Evolutionary conservation across 2,797 vertebrate species (phyloP).

Genomic region (Knipowitschia caucasica): DNA sequence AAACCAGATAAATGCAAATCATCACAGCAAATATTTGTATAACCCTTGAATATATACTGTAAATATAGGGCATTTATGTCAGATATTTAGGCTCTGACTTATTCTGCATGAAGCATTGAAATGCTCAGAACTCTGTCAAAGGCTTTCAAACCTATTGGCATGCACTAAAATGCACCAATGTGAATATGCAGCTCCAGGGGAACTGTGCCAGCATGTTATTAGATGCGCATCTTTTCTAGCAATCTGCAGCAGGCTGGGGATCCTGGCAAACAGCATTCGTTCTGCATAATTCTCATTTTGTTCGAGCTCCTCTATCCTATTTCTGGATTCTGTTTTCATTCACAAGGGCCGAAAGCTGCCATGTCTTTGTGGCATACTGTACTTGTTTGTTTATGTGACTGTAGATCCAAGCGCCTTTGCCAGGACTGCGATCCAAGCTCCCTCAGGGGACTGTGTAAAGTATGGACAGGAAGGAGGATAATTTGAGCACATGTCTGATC

Average conservation of each 20-base stretch:
- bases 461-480: slow-evolving; percentile 22
- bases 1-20: too few species aligned
- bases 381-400: slow-evolving; percentile 21
- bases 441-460: slow-evolving; percentile 18
- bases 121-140: slow-evolving; percentile 12
- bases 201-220: slow-evolving; percentile 48
- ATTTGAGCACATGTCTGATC: slow-evolving; percentile 34
- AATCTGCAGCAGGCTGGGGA: slow-evolving; percentile 50
- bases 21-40: too few species aligned
- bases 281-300: slow-evolving; percentile 50
- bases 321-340: slow-evolving; percentile 51
- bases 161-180: slow-evolving; percentile 17
- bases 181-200: slow-evolving; percentile 30
- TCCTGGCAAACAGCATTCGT: slow-evolving; percentile 48
- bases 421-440: slow-evolving; percentile 26
- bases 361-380: slow-evolving; percentile 15
- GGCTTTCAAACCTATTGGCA: slow-evolving; percentile 14
- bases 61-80: not conserved
- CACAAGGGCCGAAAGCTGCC: slow-evolving; percentile 23
- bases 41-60: too few species aligned
- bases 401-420: slow-evolving; percentile 13
- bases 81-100: slow-evolving; percentile 10
- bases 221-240: slow-evolving; percentile 56
- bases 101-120: slow-evolving; percentile 8
- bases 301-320: slow-evolving; percentile 38